Evolutionary conservation across 2,113 vertebrate species (phyloP), one percentile per base, ranked within the genome.

Genomic region (Brienomyrus longianalis): DNA sequence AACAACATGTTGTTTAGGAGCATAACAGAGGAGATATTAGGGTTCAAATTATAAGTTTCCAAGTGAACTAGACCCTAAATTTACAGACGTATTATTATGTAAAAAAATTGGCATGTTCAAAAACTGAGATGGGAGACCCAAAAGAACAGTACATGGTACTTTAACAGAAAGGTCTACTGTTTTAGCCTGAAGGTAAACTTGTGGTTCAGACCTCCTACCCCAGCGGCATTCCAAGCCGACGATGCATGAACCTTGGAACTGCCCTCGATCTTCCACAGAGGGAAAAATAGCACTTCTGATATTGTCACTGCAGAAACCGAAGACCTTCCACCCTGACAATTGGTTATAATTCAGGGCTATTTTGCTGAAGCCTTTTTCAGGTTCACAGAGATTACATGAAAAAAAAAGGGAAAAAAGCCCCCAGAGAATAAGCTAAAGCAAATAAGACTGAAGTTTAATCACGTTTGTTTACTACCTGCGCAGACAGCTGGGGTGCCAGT

Each of bases 391-490:
- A 77, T 74, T 11, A 74, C 54, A n/a, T 52, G 39, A 23, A 56
- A 48, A 23, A 90, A 11, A 90, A 21, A 77, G 1, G 5, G 87
- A 70, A 70, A 35, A 45, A 39, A 6, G 19, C 19, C 31, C 15
- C 5, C 56, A 83, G 47, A 88, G 87, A 90, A 31, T 4, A 21
- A 87, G 90, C 48, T 47, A 83, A 66, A 84, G n/a, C 35, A 91
- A 92, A 91, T 51, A 83, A 35, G 91, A 87, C 45, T 62, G n/a
- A 74, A 89, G 89, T 89, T 88, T 51, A 88, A 87, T 59, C 39
- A 66, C 50, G 90, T 66, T 19, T 89, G 87, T 90, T 77, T 21
- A 86, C 66, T 96, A 99, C 97, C 98, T 97, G 96, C 93, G 93
- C 96, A 96, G 90, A 96, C 95, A 91, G 93, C 92, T 83, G 93